Percentiles rank a stretch among this genome's conserved stretches.
phyloP scores from a whole-genome alignment of 2,888 invertebrate genomes.

The Tuta absoluta region DNA sequence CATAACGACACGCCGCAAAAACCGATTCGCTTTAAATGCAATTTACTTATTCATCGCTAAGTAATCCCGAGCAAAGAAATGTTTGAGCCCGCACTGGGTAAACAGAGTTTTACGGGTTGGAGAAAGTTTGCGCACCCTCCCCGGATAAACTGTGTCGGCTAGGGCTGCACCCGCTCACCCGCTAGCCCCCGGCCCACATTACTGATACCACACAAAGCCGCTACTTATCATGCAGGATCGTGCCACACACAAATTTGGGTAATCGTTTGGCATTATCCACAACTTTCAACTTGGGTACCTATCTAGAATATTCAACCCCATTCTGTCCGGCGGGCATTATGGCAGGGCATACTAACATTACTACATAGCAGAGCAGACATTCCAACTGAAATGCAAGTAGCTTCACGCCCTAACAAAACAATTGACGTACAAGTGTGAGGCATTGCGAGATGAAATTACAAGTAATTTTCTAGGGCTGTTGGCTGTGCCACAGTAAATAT shows the following conservation, averaged over 20 bases:
- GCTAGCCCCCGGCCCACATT: conserved; percentile 37
- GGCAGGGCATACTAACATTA: not conserved
- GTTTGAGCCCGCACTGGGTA: conserved; percentile 50
- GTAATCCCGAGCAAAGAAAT: conserved; percentile 57
- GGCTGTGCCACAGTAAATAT: conserved; percentile 19
- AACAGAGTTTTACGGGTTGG: conserved; percentile 54
- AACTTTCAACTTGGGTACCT: conserved; percentile 33
- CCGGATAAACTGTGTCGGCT: conserved; percentile 41
- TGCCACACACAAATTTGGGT: conserved; percentile 46
- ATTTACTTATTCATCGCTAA: conserved; percentile 59
- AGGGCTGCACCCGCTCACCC: conserved; percentile 31
- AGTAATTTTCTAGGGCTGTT: conserved; percentile 39
- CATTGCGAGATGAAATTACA: conserved; percentile 45
- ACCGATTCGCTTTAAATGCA: conserved; percentile 52
- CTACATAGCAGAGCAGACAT: conserved; percentile 15
- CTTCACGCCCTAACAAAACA: conserved; percentile 15
- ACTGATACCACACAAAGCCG: conserved; percentile 29
- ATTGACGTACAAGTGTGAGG: conserved; percentile 31
- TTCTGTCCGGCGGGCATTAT: not conserved
- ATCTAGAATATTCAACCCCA: conserved; percentile 25
- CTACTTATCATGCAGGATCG: conserved; percentile 47
- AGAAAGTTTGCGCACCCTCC: conserved; percentile 54
- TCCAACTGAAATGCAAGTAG: conserved; percentile 23
- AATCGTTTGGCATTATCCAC: conserved; percentile 38
- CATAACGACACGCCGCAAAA: conserved; percentile 30